These are phyloP conservation scores for Hydropotes inermis DNA, from an alignment of 2,113 vertebrate genomes.

Conservation along the genomic window DNA sequence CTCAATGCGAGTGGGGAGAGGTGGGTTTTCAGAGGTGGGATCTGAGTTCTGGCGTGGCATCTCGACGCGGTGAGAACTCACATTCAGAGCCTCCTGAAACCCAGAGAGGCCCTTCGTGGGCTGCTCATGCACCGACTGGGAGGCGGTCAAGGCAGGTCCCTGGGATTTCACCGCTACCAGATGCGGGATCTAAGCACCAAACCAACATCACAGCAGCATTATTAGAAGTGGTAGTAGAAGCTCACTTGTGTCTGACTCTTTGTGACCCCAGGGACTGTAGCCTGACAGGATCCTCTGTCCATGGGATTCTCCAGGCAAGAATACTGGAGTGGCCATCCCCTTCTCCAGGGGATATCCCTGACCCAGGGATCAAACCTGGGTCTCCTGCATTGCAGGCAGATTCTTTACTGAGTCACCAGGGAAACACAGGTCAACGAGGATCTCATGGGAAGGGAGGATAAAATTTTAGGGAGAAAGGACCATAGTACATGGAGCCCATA, in stretches of 20 bases:
- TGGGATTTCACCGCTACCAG: constrained; percentile 97
- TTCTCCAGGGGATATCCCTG: background rate
- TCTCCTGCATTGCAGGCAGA: background rate
- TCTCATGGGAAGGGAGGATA: background rate
- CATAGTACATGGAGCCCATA: background rate
- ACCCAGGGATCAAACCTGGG: background rate
- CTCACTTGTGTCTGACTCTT: background rate
- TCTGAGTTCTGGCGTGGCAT: constrained; percentile 99
- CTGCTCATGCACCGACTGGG: constrained; percentile 97
- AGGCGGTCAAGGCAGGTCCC: constrained; percentile 94
- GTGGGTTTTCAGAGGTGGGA: constrained; percentile 97
- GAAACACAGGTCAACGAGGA: background rate
- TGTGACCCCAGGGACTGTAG: background rate
- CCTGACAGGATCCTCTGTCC: background rate
- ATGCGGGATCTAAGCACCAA: constrained; percentile 87
- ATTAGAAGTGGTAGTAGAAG: constrained; percentile 14
- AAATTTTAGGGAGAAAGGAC: background rate
- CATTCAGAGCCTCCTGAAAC: constrained; percentile 92
- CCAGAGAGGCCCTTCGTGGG: constrained; percentile 93
- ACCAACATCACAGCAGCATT: constrained; percentile 76
- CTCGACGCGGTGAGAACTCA: constrained; percentile 94
- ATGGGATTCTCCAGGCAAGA: background rate
- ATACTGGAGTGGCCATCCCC: background rate
- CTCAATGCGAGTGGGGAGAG: constrained; percentile 93
- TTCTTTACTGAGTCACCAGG: background rate